A percentile compares a stretch with the other conserved stretches of the same genome.
Conservation (phyloP, 2,888 invertebrate species). For the Uropetala carovei region DNA sequence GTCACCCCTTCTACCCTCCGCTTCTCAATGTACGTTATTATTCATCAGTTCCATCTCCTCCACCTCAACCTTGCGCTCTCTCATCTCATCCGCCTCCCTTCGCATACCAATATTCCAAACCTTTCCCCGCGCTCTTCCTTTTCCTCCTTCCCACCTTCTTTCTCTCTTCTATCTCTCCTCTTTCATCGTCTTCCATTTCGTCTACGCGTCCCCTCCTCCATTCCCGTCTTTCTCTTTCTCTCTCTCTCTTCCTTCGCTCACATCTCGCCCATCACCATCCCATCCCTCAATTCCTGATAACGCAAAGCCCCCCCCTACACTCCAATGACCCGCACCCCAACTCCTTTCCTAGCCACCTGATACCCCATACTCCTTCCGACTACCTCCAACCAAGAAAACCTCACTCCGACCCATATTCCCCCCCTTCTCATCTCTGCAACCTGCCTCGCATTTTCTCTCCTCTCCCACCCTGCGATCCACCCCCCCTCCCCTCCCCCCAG, state of each 20-base stretch:
- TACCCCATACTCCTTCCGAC: background rate
- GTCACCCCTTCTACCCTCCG: slow-evolving; percentile 7
- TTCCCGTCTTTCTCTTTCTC: background rate
- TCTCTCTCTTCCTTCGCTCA: background rate
- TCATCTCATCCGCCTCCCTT: background rate
- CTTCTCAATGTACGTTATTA: slow-evolving; percentile 32
- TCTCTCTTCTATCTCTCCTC: background rate
- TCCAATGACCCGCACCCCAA: background rate
- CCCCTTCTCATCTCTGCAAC: slow-evolving; percentile 24
- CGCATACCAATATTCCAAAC: slow-evolving; percentile 19
- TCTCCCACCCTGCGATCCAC: background rate
- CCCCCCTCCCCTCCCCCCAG: background rate
- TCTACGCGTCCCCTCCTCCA: background rate
- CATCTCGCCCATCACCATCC: background rate
- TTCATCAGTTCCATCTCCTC: slow-evolving; percentile 50
- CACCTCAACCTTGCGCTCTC: background rate
- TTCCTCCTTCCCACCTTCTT: background rate
- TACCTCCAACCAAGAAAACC: slow-evolving; percentile 18
- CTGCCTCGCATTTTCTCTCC: slow-evolving; percentile 36
- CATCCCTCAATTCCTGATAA: slow-evolving; percentile 35
- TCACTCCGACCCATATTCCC: slow-evolving; percentile 23
- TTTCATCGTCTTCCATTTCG: background rate
- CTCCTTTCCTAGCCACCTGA: background rate
- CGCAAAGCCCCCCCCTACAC: background rate
- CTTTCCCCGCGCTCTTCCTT: background rate